Evolutionary conservation across 2,113 vertebrate genomes (phyloP), one percentile per base, ranked within the genome.

Genomic region (Rousettus leschenaultii): DNA sequence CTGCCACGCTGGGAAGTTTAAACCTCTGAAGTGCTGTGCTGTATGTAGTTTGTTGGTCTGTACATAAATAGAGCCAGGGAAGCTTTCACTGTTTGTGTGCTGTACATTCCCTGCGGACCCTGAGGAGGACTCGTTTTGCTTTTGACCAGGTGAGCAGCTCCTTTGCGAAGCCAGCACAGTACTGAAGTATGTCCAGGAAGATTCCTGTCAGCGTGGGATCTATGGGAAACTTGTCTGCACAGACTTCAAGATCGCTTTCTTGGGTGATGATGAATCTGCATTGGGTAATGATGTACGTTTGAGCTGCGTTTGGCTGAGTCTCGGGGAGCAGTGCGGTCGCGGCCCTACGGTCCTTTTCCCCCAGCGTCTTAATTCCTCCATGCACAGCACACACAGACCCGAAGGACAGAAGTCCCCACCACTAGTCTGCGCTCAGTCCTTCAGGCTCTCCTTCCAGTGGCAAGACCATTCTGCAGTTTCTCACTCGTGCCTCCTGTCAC

Each of bases 231-330:
- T 99, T 0, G 94, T 99, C 53, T 99, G 99, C 98, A 99, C 99
- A 33, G 99, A 99, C 98, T 99, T 99, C 93, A 99, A 99, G 93
- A 99, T 99, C 84, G 98, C 99, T 74, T 99, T 99, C 97, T 89
- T 99, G 95, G 98, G 98, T 0, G 98, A 99, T 33, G 98, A 99
- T 4, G 99, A 99, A 84, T 94, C 96, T 6, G 35, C 97, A 21
- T 70, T 97, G 68, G 98, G 99, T 30, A 98, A 98, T 63, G 98
- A 97, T 35, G 99, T 99, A 98, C 2, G 95, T 93, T 19, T 8
- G 22, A 40, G 51, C 73, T 63, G 30, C 18, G 0, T 43, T 38
- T 65, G 92, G 33, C 43, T 19, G 59, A 33, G 19, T 96, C 12
- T 28, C 30, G 24, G 40, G 59, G 48, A n/a, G 61, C 2, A 12